Percentiles rank a stretch among this genome's conserved stretches.
phyloP scores from a whole-genome alignment of 2,113 vertebrate species.

The Grammomys dolichurus region DNA sequence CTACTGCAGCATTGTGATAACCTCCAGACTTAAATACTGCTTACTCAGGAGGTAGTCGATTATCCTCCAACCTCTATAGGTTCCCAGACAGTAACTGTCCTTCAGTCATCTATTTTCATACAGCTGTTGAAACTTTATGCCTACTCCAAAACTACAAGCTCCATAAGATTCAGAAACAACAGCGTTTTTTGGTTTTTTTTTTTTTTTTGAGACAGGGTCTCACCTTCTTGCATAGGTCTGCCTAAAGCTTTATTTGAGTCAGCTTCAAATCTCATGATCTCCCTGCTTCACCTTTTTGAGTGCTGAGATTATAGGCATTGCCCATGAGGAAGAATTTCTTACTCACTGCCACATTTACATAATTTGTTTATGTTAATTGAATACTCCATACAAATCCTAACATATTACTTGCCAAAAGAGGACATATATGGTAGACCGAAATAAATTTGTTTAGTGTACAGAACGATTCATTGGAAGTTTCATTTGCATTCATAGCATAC shows the following conservation, averaged over 20 bases:
- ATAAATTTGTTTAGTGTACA: background rate
- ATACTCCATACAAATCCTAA: background rate
- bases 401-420: background rate
- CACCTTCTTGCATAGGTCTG: background rate
- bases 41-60: background rate
- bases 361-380: slow-evolving; percentile 10
- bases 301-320: background rate
- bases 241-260: background rate
- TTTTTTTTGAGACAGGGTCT: background rate
- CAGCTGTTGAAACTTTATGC: background rate
- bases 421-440: background rate
- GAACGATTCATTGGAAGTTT: background rate
- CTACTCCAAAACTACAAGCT: background rate
- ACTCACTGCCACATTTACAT: background rate
- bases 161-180: background rate
- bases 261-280: background rate
- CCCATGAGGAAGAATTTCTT: background rate
- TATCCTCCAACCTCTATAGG: background rate
- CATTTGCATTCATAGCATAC: background rate
- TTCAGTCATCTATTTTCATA: background rate
- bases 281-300: too few species aligned
- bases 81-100: background rate
- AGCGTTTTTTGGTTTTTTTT: background rate
- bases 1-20: background rate
- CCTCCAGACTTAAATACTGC: background rate